Base-by-base conservation (phyloP, 2,888 invertebrate genomes). In the Rotaria macrura region DNA sequence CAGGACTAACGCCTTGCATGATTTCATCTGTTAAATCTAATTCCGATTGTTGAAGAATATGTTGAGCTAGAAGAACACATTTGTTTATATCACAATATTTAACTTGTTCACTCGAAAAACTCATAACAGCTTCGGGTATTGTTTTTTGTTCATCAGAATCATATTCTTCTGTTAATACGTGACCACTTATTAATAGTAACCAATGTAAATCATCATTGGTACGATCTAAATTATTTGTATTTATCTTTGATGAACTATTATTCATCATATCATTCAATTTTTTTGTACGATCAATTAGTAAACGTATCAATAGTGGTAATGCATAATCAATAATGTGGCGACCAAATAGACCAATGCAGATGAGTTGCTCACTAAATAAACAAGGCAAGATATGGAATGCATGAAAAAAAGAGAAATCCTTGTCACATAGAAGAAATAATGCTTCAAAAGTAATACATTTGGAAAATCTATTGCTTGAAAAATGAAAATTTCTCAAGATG, bases 141-240 rank as follows among this genome's bases (percentile, higher is more conserved):
- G 79, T 79, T 40, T 40, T 43, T n/a, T 43, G 43, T 79, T 79
- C 79, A 79, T 79, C 79, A n/a, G 79, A 40, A 43, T 79, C 79
- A 43, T 79, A 79, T 43, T 79, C 79, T 79, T 79, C 79, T n/a
- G 79, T 79, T n/a, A 79, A 9, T 12, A 79, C 79, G 43, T 79
- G 79, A 10, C 79, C 79, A n/a, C 43, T 43, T 79, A 79, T 79
- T n/a, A 79, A 43, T 43, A 79, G 14, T 79, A 79, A 79, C 79
- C 79, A 79, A 43, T 79, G 79, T 79, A 79, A 43, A 79, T 79
- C 79, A 43, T 79, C 79, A 43, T 79, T 79, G 12, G n/a, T 79
- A 25, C n/a, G 40, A 43, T 79, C 79, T 79, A 79, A 43, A 79
- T 3, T 43, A 79, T 43, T 40, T 12, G 14, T 43, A 79, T 79